phyloP scores from a whole-genome alignment of 2,113 vertebrate species.

The Amblyornis subalaris region DNA sequence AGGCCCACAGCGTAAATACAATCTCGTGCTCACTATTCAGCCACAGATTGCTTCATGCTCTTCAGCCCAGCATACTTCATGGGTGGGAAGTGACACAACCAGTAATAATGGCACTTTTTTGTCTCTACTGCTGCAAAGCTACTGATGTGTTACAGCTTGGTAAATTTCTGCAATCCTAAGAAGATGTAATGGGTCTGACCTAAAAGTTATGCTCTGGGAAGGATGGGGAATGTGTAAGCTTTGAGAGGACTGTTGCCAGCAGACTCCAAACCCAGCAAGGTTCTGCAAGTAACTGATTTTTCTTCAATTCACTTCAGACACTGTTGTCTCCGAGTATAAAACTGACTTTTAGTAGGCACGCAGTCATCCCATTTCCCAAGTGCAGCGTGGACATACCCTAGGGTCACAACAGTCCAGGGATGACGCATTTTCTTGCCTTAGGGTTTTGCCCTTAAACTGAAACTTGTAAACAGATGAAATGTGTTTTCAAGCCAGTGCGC shows the following conservation, averaged over 20 bases:
- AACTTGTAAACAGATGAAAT: conserved; percentile 47
- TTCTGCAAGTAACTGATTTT: background rate
- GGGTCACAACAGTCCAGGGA: conserved; percentile 23
- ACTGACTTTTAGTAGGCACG: background rate
- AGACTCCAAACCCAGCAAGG: background rate
- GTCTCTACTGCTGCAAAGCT: background rate
- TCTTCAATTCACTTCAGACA: background rate
- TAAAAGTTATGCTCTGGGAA: background rate
- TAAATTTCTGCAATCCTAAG: background rate
- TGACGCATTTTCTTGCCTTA: conserved; percentile 55
- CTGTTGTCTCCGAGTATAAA: background rate
- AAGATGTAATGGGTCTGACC: background rate
- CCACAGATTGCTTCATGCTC: fast-evolving
- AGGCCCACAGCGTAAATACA: background rate
- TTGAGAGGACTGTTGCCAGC: background rate
- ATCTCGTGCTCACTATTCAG: background rate
- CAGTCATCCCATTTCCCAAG: background rate
- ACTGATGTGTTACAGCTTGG: background rate
- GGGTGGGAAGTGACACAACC: background rate
- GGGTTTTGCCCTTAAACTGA: conserved; percentile 48
- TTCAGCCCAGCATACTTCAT: background rate
- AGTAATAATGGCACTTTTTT: background rate
- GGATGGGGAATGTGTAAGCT: background rate
- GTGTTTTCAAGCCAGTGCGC: background rate
- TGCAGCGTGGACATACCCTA: background rate